Base-by-base conservation (phyloP, 2,888 invertebrate species). In the Troides helena region DNA sequence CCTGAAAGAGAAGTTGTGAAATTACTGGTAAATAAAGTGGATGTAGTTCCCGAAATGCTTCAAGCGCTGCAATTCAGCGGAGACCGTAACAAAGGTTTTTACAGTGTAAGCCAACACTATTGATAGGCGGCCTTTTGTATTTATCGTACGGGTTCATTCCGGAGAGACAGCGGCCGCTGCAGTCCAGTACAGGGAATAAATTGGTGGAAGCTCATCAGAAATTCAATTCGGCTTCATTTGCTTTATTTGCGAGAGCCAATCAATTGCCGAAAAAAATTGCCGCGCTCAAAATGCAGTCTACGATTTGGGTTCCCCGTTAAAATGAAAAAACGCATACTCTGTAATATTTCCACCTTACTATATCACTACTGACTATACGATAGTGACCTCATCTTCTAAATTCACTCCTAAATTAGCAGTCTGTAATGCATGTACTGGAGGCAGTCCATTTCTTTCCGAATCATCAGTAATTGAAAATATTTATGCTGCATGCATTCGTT, bases 191-290 rank as follows among this genome's bases (percentile, higher is more conserved):
- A 74, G 74, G 71, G 72, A 77, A 80, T 83, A 85, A 85, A 88
- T 85, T 85, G 85, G 80, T 79, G 81, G 84, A 81, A 85, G 84
- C 89, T 87, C 87, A 91, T 91, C 87, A 85, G 86, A 85, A 86
- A 90, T 89, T 89, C 89, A 85, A 90, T 90, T 80, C 77, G 73
- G 76, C 78, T 86, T 87, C 86, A 88, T 90, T 88, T 89, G 83
- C 80, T 89, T 86, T 89, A 85, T 89, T 89, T 88, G 84, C 79
- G 69, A 73, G 81, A 84, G 83, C 85, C 90, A 89, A 90, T 91
- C 88, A 88, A 88, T 87, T 86, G 87, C 79, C 85, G 84, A 89
- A 90, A 89, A 87, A 88, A 88, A 83, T 78, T 76, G 78, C 71
- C 71, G 78, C 78, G 72, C 67, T 43, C 62, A 62, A 73, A 72